These are phyloP conservation scores for Argopecten irradians DNA, from an alignment of 1,140 invertebrate genomes.

Conservation along the genomic window DNA sequence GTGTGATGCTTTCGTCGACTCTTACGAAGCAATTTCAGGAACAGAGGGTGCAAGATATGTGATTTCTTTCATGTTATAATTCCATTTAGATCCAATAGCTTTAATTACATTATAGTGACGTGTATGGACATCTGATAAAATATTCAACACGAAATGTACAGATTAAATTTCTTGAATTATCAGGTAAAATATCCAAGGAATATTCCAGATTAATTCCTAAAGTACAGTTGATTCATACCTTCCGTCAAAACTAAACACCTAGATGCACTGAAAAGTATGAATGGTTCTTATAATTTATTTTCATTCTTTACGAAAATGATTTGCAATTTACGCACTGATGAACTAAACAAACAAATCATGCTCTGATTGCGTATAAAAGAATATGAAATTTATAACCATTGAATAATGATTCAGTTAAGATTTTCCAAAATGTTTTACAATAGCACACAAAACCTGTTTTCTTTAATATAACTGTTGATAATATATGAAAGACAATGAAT, in stretches of 20 bases:
- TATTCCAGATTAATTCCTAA: conserved; percentile 3
- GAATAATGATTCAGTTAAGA: too few species aligned
- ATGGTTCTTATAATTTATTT: background rate
- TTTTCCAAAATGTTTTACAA: too few species aligned
- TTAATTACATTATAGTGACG: conserved; percentile 11
- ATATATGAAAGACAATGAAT: too few species aligned
- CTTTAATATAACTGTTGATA: too few species aligned
- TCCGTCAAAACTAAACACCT: background rate
- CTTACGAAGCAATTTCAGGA: conserved; percentile 21
- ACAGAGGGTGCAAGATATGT: background rate
- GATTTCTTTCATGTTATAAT: background rate
- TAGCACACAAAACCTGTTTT: too few species aligned
- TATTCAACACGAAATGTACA: conserved; percentile 11
- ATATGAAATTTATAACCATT: too few species aligned
- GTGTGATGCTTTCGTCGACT: background rate
- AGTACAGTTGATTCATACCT: background rate
- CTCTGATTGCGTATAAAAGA: too few species aligned
- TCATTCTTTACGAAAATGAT: background rate
- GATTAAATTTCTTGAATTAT: conserved; percentile 7
- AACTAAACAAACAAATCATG: too few species aligned
- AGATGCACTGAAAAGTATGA: background rate
- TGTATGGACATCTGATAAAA: background rate
- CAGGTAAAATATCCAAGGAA: background rate
- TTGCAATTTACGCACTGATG: too few species aligned
- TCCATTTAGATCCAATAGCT: conserved; percentile 5